Base-by-base conservation (phyloP, 2,797 vertebrate species). In the Myiotriccus ornatus region DNA sequence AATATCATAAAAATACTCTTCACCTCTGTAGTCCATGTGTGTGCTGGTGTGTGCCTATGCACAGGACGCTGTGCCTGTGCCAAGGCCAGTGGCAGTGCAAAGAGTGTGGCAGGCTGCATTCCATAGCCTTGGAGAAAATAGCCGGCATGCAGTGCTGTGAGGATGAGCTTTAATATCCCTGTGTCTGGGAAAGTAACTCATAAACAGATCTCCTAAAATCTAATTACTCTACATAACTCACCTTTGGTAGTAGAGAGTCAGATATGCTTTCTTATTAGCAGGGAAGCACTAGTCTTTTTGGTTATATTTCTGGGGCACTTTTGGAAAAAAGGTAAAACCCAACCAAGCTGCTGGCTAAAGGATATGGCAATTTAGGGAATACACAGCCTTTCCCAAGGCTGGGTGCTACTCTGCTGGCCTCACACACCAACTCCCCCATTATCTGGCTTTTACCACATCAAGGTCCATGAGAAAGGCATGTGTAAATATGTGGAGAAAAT, bases 1-100 rank as follows among this genome's bases (percentile, higher is more conserved):
- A 98, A 97, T 70, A 79, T 92, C 94, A 95, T 98, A 97, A 98
- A 98, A 97, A 96, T 96, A 97, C 95, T 98, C 96, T 96, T 98
- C 97, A 98, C 96, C 97, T 97, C 94, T 95, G 89, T 64, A 90
- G 88, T 83, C 95, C 7, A 24, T 37, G 30, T 24, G 35, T n/a
- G 53, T 46, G 75, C 47, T 32, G 63, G 35, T 44, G 53, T 21
- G 52, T 34, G 22, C 32, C 55, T 37, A 37, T 2, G 0, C 39
- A 19, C 0, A 0, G 35, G 80, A 50, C 1, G 1, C 39, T 30
- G 8, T 12, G n/a, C 14, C 2, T 32, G 53, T 57, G 44, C 47
- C 80, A 73, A 76, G 41, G 57, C 41, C 50, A 43, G 41, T 35
- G 43, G 14, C 39, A 32, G 16, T 24, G 20, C 35, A 23, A 41